These are phyloP conservation scores for Caracal caracal DNA, from an alignment of 2,113 vertebrate species.

Conservation along the genomic window DNA sequence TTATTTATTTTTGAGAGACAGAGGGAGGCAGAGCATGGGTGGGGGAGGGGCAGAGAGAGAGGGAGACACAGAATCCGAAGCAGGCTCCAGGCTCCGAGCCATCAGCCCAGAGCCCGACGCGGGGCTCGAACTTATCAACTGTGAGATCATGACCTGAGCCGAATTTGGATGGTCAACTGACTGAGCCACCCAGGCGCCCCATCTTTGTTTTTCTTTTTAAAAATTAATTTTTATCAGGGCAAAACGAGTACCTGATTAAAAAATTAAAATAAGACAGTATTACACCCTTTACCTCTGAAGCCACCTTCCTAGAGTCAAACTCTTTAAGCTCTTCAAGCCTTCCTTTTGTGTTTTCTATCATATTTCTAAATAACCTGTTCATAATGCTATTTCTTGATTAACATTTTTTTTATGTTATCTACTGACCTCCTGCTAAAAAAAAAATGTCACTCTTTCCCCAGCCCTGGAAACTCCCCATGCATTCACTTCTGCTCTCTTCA, in stretches of 20 bases:
- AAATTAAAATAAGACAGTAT: not conserved
- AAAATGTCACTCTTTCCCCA: not conserved
- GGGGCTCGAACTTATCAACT: no score
- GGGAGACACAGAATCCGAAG: no score
- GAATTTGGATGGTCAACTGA: no score
- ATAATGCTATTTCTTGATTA: not conserved
- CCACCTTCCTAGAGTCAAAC: not conserved
- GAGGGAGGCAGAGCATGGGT: no score
- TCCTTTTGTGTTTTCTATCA: conserved; percentile 8
- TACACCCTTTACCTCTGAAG: not conserved
- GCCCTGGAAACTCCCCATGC: not conserved
- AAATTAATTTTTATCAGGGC: not conserved
- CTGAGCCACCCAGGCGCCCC: no score
- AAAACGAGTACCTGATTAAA: not conserved
- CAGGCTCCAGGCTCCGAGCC: no score
- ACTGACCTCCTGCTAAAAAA: not conserved
- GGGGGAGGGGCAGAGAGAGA: no score
- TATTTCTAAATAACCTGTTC: not conserved
- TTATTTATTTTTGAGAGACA: no score
- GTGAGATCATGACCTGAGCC: no score
- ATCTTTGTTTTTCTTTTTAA: not conserved
- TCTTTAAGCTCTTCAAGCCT: not conserved
- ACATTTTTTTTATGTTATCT: not conserved
- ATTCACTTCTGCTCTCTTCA: not conserved
- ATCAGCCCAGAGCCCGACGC: accelerated